Percentiles rank a stretch among this genome's conserved stretches.
phyloP scores from a whole-genome alignment of 2,888 invertebrate species.

The Hedychridium roseum region DNA sequence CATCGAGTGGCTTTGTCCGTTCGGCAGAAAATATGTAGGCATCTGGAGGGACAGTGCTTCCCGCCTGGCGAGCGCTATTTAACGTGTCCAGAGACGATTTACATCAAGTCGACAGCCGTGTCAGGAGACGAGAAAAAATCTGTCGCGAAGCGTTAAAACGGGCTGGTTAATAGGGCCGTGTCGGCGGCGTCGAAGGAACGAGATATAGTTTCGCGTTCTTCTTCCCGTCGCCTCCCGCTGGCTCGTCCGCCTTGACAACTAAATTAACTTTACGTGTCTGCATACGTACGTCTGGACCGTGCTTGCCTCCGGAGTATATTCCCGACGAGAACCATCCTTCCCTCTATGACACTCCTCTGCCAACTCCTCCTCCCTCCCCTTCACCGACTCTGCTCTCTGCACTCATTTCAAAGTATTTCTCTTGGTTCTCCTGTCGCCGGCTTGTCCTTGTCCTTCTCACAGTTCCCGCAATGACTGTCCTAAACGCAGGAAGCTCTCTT shows the following conservation, averaged over 20 bases:
- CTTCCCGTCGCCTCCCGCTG: no score
- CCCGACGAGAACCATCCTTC: not conserved
- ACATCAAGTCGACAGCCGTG: no score
- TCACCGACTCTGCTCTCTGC: not conserved
- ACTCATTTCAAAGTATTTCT: no score
- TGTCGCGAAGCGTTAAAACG: slow-evolving; percentile 2
- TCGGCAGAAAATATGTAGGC: no score
- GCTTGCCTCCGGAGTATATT: not conserved
- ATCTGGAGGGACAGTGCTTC: no score
- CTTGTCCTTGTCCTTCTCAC: slow-evolving; percentile 1
- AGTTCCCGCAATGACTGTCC: no score
- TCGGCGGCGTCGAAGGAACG: not conserved
- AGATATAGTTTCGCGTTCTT: slow-evolving; percentile 2
- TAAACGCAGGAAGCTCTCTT: no score
- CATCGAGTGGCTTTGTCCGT: no score
- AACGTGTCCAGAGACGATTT: no score
- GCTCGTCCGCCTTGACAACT: slow-evolving; percentile 12
- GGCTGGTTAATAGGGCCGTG: slow-evolving; percentile 6
- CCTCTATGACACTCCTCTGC: not conserved
- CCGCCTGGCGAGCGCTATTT: no score
- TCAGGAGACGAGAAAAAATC: no score
- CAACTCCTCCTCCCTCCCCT: not conserved
- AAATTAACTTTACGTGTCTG: slow-evolving; percentile 12
- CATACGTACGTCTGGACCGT: slow-evolving; percentile 18
- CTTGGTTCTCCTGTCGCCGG: not conserved